Evolutionary conservation across 2,797 vertebrate genomes (phyloP).

Genomic region (Synaphobranchus kaupii): DNA sequence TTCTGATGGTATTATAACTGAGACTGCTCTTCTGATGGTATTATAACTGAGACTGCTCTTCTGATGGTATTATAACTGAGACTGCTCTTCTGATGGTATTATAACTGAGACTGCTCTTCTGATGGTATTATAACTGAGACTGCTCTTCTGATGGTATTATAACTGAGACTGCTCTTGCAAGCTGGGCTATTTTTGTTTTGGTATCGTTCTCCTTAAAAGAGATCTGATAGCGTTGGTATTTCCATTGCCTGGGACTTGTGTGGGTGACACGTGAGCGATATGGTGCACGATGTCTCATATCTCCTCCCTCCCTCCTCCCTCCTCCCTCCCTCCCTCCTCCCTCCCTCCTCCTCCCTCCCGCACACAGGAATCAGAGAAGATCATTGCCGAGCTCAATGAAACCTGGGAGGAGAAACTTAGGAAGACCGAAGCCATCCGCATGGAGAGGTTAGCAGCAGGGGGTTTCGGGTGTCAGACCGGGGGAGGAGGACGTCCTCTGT

Average conservation of each 20-base stretch:
- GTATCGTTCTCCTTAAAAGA: no score
- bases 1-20: background rate
- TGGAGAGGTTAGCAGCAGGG: conserved; percentile 87
- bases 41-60: no score
- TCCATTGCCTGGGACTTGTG: background rate
- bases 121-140: background rate
- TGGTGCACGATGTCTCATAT: background rate
- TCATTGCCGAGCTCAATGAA: conserved; percentile 98
- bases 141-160: background rate
- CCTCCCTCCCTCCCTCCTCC: background rate
- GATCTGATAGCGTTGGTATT: background rate
- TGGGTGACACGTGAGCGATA: background rate
- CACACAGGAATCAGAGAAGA: conserved; percentile 95
- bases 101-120: no score
- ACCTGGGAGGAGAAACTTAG: conserved; percentile 98
- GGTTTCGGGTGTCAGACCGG: background rate
- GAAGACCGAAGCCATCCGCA: conserved; percentile 96
- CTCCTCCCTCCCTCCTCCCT: background rate
- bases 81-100: background rate
- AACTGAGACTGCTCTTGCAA: background rate
- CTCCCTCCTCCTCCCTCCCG: conserved; percentile 14
- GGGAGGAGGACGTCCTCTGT: conserved; percentile 13
- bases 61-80: background rate
- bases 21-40: background rate
- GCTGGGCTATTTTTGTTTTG: background rate